These are phyloP conservation scores for Penaeus vannamei DNA, from an alignment of 1,140 invertebrate species.

Conservation along the genomic window DNA sequence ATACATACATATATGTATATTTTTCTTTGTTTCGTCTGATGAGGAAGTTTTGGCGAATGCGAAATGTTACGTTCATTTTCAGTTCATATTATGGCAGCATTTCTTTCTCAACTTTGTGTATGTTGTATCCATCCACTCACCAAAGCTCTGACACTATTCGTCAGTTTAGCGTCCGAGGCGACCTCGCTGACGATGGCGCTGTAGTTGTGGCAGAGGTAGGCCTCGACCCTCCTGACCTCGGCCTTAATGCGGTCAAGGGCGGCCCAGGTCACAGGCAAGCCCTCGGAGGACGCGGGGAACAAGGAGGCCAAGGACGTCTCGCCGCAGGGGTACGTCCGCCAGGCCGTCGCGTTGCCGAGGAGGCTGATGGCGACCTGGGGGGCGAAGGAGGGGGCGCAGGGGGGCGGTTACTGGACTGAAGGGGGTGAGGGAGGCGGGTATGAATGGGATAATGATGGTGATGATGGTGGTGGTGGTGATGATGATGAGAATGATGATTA, in stretches of 20 bases:
- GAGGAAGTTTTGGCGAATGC: too few species aligned
- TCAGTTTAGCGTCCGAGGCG: background rate
- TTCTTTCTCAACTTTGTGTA: too few species aligned
- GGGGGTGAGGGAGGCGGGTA: too few species aligned
- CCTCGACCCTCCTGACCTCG: constrained; percentile 24
- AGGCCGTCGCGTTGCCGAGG: background rate
- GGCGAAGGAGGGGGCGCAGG: too few species aligned
- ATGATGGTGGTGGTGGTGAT: too few species aligned
- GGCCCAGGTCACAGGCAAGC: background rate
- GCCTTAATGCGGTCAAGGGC: constrained; percentile 36
- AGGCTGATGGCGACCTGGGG: background rate
- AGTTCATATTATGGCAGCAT: too few species aligned
- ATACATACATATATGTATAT: too few species aligned
- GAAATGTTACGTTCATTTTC: too few species aligned
- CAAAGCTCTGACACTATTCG: constrained; percentile 4
- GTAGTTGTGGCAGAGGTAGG: constrained; percentile 27
- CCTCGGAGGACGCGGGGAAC: background rate
- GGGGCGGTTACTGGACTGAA: too few species aligned
- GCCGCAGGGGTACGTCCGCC: constrained; percentile 40
- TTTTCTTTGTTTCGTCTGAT: too few species aligned
- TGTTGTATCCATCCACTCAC: background rate
- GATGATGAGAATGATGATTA: too few species aligned
- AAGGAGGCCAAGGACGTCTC: background rate
- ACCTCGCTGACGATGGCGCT: constrained; percentile 21
- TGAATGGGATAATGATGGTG: too few species aligned